phyloP scores from a whole-genome alignment of 1,140 invertebrate genomes.

The Eumaeus atala region DNA sequence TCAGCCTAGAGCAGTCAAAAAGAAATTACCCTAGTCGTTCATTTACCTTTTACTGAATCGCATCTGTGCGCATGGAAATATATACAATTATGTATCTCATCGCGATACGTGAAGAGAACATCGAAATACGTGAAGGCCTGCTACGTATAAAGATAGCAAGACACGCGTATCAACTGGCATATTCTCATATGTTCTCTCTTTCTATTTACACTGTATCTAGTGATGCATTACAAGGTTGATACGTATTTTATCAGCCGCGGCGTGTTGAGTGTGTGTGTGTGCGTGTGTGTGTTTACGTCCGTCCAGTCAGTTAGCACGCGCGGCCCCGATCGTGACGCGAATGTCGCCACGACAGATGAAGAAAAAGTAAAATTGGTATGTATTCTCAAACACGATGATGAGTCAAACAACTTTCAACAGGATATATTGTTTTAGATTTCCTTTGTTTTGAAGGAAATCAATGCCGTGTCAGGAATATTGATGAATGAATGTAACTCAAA shows the following conservation, averaged over 20 bases:
- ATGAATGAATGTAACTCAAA: neutral
- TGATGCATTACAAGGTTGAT: slow-evolving; percentile 30
- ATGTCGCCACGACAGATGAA: slow-evolving; percentile 57
- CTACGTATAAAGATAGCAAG: neutral
- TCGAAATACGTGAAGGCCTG: too few species aligned
- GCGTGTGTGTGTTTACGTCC: slow-evolving; percentile 29
- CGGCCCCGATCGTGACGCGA: slow-evolving; percentile 63
- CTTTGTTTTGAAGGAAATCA: slow-evolving; percentile 30
- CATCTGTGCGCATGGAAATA: too few species aligned
- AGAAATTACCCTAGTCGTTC: too few species aligned
- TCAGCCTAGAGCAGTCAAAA: too few species aligned
- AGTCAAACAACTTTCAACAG: slow-evolving; percentile 66
- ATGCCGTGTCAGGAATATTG: neutral
- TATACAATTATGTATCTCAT: too few species aligned
- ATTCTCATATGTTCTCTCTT: neutral
- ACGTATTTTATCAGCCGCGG: slow-evolving; percentile 33
- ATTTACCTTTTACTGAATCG: too few species aligned
- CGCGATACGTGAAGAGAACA: too few species aligned
- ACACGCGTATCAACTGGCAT: slow-evolving; percentile 1
- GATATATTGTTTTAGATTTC: slow-evolving; percentile 54
- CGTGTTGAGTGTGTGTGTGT: slow-evolving; percentile 31
- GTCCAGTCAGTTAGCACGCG: slow-evolving; percentile 51
- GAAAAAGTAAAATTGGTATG: slow-evolving; percentile 71
- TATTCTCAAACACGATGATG: slow-evolving; percentile 38
- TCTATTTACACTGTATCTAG: slow-evolving; percentile 6